Conservation (phyloP, 1,140 invertebrate genomes). For the Drosophila pseudoananassae region DNA sequence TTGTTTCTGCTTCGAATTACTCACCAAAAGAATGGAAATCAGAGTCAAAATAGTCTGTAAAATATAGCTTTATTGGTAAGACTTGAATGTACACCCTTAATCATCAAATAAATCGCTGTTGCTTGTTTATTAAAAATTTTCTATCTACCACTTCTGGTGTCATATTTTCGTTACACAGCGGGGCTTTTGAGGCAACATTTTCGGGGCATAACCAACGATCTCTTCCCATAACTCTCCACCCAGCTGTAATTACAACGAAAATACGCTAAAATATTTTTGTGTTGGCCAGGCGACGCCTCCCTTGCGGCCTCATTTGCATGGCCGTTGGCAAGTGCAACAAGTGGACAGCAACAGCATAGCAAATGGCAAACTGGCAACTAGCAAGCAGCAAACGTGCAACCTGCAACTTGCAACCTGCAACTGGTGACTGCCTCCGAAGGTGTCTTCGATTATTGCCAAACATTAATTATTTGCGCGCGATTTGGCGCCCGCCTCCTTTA, state of each 20-base stretch:
- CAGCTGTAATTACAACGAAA: slow-evolving; percentile 37
- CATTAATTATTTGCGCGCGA: slow-evolving; percentile 78
- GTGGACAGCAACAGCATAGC: not conserved
- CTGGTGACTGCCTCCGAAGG: slow-evolving; percentile 61
- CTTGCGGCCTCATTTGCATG: slow-evolving; percentile 73
- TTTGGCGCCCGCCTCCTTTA: slow-evolving; percentile 59
- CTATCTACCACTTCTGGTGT: not conserved
- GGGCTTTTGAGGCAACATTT: slow-evolving; percentile 4
- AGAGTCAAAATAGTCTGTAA: not conserved
- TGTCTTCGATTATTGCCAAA: slow-evolving; percentile 82
- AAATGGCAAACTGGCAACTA: slow-evolving; percentile 32
- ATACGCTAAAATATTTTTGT: slow-evolving; percentile 39
- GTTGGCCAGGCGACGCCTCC: slow-evolving; percentile 31
- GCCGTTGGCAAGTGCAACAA: slow-evolving; percentile 36
- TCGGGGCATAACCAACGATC: not conserved
- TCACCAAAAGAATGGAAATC: not conserved
- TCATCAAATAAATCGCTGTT: too few species aligned
- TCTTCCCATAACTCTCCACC: slow-evolving; percentile 21
- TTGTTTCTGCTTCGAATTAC: slow-evolving; percentile 30
- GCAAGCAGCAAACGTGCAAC: slow-evolving; percentile 24
- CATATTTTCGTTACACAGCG: slow-evolving; percentile 17
- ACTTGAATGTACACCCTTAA: too few species aligned
- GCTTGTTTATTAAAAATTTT: not conserved
- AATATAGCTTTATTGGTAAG: not conserved
- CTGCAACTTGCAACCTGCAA: slow-evolving; percentile 26